A percentile compares a stretch with the other conserved stretches of the same genome.
These are phyloP conservation scores for Aspidiotus rigidus DNA, from an alignment of 2,888 invertebrate species.

Conservation along the genomic window DNA sequence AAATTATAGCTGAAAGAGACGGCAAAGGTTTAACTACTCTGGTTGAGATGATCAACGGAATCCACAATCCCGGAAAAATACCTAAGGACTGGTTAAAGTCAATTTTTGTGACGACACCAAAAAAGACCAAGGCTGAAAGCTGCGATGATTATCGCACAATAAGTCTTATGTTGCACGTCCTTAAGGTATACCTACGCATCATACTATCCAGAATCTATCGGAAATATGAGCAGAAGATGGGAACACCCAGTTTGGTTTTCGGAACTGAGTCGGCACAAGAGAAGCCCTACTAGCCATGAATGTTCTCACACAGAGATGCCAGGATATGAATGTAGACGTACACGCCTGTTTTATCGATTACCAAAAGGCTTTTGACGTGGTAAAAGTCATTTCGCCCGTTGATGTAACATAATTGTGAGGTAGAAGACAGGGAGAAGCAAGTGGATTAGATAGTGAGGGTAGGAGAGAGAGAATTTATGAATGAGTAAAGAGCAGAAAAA, in stretches of 20 bases:
- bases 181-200: background rate
- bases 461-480: too few species aligned
- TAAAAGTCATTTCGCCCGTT: too few species aligned
- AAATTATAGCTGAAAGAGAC: too few species aligned
- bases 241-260: background rate
- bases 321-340: background rate
- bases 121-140: background rate
- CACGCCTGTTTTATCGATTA: too few species aligned
- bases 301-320: background rate
- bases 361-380: too few species aligned
- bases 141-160: background rate
- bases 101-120: background rate
- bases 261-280: background rate
- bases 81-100: slow-evolving; percentile 2
- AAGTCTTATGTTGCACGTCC: background rate
- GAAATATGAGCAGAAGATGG: background rate
- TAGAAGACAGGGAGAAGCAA: too few species aligned
- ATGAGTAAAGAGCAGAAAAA: too few species aligned
- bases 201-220: background rate
- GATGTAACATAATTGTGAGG: too few species aligned
- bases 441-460: too few species aligned
- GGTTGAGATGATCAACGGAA: background rate
- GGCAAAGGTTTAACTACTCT: background rate
- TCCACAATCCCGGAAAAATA: background rate
- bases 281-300: background rate